Base-by-base conservation (phyloP, 37 sponge, comb jelly and placozoan genomes). In the Chondrosia reniformis region DNA sequence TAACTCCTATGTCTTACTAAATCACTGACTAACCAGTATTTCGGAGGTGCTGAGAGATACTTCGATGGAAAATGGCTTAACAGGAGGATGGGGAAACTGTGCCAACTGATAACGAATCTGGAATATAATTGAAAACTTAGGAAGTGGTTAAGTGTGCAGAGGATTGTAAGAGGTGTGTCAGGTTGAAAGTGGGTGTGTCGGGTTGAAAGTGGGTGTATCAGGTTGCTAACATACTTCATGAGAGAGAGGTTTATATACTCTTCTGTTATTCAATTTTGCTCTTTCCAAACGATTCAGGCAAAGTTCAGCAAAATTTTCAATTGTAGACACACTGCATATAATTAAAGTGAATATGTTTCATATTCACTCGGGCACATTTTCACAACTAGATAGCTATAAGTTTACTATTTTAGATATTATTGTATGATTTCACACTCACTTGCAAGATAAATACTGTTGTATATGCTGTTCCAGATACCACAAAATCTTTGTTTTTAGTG, bases 401-500 rank as follows among this genome's bases (percentile, higher is more conserved):
- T n/a, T n/a, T n/a, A n/a, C n/a, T n/a, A n/a, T n/a, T n/a, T n/a
- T n/a, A n/a, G n/a, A n/a, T n/a, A n/a, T n/a, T n/a, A n/a, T n/a
- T n/a, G n/a, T n/a, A n/a, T n/a, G n/a, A n/a, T 49, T 19, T 15
- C 27, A 7, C 17, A 32, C 72, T 10, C 36, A 69, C 72, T 44
- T 69, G 72, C 72, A 25, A 19, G 39, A 4, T 1, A 69, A 25
- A 6, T 69, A 2, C 42, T 69, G 39, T 19, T 69, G 38, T 36
- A 69, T 69, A 40, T 21, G 36, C n/a, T 40, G 41, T 6, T 69
- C 72, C 1, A 69, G 31, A 37, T 69, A 40, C 72, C 72, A 69
- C 15, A 69, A n/a, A 24, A 39, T 22, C 36, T 6, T 38, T 19
- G 72, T 19, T 24, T 40, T 69, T 41, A 21, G 31, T 40, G 72